phyloP scores from a whole-genome alignment of 2,797 vertebrate genomes.

The Amphiprion clarkii region DNA sequence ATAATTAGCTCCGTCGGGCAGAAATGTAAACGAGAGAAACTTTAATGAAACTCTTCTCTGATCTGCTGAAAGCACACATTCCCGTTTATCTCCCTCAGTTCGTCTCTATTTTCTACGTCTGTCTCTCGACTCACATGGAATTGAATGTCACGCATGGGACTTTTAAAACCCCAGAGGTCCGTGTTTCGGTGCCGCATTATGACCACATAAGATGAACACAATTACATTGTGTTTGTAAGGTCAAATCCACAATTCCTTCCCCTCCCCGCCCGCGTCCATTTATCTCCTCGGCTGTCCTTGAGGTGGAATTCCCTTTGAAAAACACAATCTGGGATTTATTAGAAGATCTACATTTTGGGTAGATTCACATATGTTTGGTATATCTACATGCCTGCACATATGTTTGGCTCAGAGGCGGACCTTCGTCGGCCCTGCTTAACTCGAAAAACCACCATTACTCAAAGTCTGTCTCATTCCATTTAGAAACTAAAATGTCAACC shows the following conservation, averaged over 20 bases:
- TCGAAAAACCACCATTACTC: constrained; percentile 63
- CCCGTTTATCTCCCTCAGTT: constrained; percentile 62
- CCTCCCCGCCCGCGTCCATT: constrained; percentile 31
- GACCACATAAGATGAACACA: constrained; percentile 64
- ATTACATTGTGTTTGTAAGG: constrained; percentile 55
- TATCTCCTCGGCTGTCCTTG: constrained; percentile 44
- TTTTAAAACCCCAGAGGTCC: constrained; percentile 55
- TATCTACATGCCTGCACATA: constrained; percentile 59
- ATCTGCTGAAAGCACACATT: constrained; percentile 76
- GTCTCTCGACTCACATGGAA: constrained; percentile 56
- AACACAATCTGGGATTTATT: constrained; percentile 64
- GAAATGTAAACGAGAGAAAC: constrained; percentile 81
- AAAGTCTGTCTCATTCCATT: constrained; percentile 65
- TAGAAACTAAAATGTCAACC: constrained; percentile 58
- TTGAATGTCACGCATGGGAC: constrained; percentile 65
- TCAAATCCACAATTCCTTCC: constrained; percentile 34
- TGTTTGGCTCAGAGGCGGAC: constrained; percentile 58
- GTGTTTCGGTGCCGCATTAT: constrained; percentile 48
- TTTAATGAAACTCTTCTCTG: constrained; percentile 80
- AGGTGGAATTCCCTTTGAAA: constrained; percentile 58
- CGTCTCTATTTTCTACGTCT: constrained; percentile 41
- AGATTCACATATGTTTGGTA: constrained; percentile 55
- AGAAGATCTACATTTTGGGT: constrained; percentile 51
- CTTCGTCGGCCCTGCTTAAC: constrained; percentile 53
- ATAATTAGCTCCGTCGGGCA: constrained; percentile 77